Percentiles rank a stretch among this genome's conserved stretches.
Evolutionary conservation across 2,113 vertebrate genomes (phyloP).

Genomic region (Platichthys flesus): DNA sequence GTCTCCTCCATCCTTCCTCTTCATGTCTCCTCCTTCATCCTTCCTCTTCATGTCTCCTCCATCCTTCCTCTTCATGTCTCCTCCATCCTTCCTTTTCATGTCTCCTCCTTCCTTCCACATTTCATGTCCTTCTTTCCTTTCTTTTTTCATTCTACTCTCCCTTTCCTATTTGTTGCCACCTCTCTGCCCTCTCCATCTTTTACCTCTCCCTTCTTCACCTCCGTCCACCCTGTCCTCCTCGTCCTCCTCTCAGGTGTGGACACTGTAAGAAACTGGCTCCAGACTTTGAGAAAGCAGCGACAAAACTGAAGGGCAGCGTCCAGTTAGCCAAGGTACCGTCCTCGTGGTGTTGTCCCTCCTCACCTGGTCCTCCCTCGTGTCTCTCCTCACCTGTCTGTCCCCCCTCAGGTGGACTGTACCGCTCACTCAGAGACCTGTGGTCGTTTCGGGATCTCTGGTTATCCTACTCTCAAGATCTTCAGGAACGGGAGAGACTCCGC

Average conservation of each 20-base stretch:
- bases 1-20: too few relatives aligned
- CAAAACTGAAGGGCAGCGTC: constrained; percentile 72
- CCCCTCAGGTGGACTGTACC: constrained; percentile 80
- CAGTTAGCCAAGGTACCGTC: constrained; percentile 77
- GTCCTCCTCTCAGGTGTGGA: constrained; percentile 73
- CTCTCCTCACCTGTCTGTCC: neutral
- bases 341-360: neutral
- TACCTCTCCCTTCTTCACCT: neutral
- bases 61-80: too few relatives aligned
- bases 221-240: neutral
- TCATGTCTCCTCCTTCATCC: too few relatives aligned
- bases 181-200: neutral
- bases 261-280: constrained; percentile 82
- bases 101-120: too few relatives aligned
- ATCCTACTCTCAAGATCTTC: constrained; percentile 83
- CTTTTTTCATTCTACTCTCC: neutral
- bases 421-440: constrained; percentile 67
- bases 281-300: constrained; percentile 81
- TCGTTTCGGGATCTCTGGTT: constrained; percentile 75
- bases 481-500: constrained; percentile 74
- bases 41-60: too few relatives aligned
- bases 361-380: neutral
- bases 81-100: too few relatives aligned
- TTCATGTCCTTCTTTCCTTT: neutral
- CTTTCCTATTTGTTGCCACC: too few relatives aligned